Conservation (phyloP, 2,888 invertebrate genomes). For the Idaea aversata region DNA sequence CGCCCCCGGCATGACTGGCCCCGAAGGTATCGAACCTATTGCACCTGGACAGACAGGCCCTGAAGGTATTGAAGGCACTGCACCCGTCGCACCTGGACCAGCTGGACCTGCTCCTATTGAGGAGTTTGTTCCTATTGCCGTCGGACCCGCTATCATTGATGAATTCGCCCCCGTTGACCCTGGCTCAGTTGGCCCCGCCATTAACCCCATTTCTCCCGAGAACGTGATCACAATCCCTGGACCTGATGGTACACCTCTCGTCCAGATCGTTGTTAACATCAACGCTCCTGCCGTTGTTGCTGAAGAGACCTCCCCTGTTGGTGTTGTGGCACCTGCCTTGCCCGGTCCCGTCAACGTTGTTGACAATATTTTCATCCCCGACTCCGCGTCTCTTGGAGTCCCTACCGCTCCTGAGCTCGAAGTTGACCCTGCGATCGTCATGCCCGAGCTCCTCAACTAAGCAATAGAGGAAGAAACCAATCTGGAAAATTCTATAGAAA, state of each 20-base stretch:
- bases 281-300: slow-evolving; percentile 28
- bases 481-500: neutral
- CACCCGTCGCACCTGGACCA: slow-evolving; percentile 20
- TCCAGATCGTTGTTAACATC: slow-evolving; percentile 48
- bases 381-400: slow-evolving; percentile 8
- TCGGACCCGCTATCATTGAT: slow-evolving; percentile 12
- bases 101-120: slow-evolving; percentile 24
- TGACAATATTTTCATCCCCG: slow-evolving; percentile 10
- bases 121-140: slow-evolving; percentile 18
- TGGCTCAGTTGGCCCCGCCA: slow-evolving; percentile 7
- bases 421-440: slow-evolving; percentile 17
- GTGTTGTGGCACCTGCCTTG: slow-evolving; percentile 12
- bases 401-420: slow-evolving; percentile 14
- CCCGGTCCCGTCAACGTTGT: slow-evolving; percentile 22
- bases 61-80: neutral
- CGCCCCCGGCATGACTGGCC: slow-evolving; percentile 25
- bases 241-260: slow-evolving; percentile 29
- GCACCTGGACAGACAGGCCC: slow-evolving; percentile 17
- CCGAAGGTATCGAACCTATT: slow-evolving; percentile 12
- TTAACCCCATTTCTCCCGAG: slow-evolving; percentile 8
- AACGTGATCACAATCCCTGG: slow-evolving; percentile 21
- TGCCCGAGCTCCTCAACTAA: slow-evolving; percentile 35
- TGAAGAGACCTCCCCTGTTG: slow-evolving; percentile 19
- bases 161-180: slow-evolving; percentile 15
- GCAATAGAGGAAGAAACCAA: neutral